Conservation (phyloP, 2,888 invertebrate genomes). For the Morpho helenor region DNA sequence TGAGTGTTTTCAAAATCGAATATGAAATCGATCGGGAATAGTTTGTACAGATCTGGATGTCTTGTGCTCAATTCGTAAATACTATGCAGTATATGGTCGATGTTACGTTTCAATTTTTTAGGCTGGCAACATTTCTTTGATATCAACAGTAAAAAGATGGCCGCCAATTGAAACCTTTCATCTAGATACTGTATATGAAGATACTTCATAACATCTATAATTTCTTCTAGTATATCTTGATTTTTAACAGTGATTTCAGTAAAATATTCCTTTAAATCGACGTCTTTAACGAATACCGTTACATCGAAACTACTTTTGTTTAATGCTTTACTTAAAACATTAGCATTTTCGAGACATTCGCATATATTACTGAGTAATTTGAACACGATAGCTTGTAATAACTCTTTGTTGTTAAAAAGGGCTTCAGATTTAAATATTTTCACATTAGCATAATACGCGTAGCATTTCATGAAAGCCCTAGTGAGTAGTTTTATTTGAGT, state of each 20-base stretch:
- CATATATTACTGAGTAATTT: slow-evolving; percentile 52
- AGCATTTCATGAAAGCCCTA: slow-evolving; percentile 51
- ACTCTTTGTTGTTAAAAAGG: slow-evolving; percentile 43
- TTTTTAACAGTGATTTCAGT: slow-evolving; percentile 20
- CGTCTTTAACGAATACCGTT: slow-evolving; percentile 31
- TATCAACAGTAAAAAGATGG: slow-evolving; percentile 54
- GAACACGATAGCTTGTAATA: slow-evolving; percentile 49
- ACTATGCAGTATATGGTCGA: slow-evolving; percentile 51
- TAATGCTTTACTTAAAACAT: slow-evolving; percentile 49
- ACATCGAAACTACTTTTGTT: slow-evolving; percentile 52
- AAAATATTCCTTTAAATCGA: slow-evolving; percentile 1
- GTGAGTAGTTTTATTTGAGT: slow-evolving; percentile 47
- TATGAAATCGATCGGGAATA: slow-evolving; percentile 55
- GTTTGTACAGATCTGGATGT: slow-evolving; percentile 61
- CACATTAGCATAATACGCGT: slow-evolving; percentile 34
- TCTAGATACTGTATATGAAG: slow-evolving; percentile 58
- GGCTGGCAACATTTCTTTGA: slow-evolving; percentile 53
- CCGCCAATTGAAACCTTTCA: slow-evolving; percentile 59
- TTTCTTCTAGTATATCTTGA: slow-evolving; percentile 40
- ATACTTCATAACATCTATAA: slow-evolving; percentile 49
- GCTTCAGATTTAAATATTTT: slow-evolving; percentile 43
- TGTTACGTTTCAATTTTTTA: slow-evolving; percentile 50
- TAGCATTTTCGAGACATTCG: slow-evolving; percentile 50
- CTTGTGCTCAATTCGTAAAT: slow-evolving; percentile 61
- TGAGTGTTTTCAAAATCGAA: slow-evolving; percentile 52